phyloP scores from a whole-genome alignment of 30 jellyfish, hydroid and myxozoan genomes.

The Phacellophora camtschatica region DNA sequence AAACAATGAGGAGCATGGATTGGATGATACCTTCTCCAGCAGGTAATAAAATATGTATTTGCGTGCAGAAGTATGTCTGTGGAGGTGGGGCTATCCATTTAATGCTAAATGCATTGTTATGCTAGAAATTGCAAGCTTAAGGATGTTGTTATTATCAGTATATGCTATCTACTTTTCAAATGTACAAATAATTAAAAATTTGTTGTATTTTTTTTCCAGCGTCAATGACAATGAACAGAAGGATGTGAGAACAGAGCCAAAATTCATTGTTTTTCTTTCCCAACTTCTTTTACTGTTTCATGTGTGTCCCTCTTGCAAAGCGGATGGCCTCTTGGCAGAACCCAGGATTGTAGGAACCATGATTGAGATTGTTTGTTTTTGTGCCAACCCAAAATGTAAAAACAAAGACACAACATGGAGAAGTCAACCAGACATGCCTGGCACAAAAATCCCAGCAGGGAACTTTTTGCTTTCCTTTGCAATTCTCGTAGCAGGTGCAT shows the following conservation, averaged over 20 bases:
- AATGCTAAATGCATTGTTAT: too few species aligned
- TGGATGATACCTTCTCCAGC: background rate
- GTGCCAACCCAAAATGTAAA: background rate
- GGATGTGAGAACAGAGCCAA: slow-evolving; percentile 3
- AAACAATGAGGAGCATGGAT: background rate
- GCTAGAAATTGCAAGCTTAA: too few species aligned
- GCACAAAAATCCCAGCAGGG: slow-evolving; percentile 8
- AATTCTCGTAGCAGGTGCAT: slow-evolving; percentile 7
- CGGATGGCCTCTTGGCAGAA: background rate
- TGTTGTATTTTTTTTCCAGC: background rate
- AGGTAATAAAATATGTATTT: background rate
- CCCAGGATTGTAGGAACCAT: background rate
- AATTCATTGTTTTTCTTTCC: slow-evolving; percentile 11
- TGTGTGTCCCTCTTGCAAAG: background rate
- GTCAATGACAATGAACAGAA: background rate
- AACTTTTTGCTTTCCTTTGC: slow-evolving; percentile 19
- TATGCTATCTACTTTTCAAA: background rate
- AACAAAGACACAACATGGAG: background rate
- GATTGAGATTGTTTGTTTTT: background rate
- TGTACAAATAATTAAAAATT: background rate
- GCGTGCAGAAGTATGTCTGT: background rate
- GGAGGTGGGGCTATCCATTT: too few species aligned
- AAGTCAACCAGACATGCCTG: slow-evolving; percentile 13
- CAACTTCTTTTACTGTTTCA: slow-evolving; percentile 7
- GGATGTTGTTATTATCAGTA: background rate